phyloP scores from a whole-genome alignment of 2,888 invertebrate genomes.

The Pogonocherus hispidulus region DNA sequence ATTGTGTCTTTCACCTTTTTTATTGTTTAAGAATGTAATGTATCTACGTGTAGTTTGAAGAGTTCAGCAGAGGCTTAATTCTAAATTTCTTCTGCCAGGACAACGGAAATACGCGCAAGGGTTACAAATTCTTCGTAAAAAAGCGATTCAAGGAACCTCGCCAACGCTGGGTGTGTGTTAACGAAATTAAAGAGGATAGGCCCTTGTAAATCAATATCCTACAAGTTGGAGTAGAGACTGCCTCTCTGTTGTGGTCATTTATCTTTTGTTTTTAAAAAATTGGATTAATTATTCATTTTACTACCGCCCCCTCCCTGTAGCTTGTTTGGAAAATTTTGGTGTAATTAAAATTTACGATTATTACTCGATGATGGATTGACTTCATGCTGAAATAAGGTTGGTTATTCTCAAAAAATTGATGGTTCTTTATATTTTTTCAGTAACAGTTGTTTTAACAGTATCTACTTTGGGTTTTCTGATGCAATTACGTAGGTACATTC shows the following conservation, averaged over 20 bases:
- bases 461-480: too few species aligned
- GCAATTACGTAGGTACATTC: too few species aligned
- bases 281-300: neutral
- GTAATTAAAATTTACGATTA: neutral
- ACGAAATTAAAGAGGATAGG: slow-evolving; percentile 39
- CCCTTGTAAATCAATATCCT: slow-evolving; percentile 41
- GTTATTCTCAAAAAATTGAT: neutral
- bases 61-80: too few species aligned
- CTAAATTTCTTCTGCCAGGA: neutral
- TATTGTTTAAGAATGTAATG: too few species aligned
- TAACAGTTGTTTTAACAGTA: too few species aligned
- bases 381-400: neutral
- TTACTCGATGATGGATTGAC: neutral
- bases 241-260: neutral
- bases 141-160: slow-evolving; percentile 31
- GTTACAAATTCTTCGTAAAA: slow-evolving; percentile 18
- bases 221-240: neutral
- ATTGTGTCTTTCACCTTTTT: too few species aligned
- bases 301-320: neutral
- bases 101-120: neutral
- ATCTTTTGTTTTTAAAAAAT: neutral
- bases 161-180: slow-evolving; percentile 15
- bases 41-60: too few species aligned
- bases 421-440: too few species aligned
- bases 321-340: neutral